Evolutionary conservation across 2,888 invertebrate genomes (phyloP).

Genomic region (Meganola albula): DNA sequence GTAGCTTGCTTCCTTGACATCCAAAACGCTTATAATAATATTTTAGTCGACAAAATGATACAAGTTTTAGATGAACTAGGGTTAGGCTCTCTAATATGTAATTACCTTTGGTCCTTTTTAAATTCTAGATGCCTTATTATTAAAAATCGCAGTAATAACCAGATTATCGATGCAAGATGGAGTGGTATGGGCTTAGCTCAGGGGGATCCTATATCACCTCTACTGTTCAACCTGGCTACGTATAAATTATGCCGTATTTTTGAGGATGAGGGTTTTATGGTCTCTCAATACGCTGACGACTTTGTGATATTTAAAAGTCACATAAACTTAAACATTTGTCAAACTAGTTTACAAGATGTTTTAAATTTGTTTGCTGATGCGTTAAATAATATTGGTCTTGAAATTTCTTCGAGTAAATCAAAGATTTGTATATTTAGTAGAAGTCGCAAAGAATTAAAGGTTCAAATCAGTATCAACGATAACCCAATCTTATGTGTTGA

Average conservation of each 20-base stretch:
- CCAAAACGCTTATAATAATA: not conserved
- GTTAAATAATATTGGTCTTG: not conserved
- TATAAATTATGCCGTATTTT: not conserved
- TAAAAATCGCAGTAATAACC: not conserved
- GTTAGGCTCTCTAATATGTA: not conserved
- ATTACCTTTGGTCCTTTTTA: not conserved
- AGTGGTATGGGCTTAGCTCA: not conserved
- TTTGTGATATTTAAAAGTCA: not conserved
- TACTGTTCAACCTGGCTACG: not conserved
- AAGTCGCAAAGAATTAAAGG: not conserved
- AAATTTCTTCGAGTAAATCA: not conserved
- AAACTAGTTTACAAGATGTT: not conserved
- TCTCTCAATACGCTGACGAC: slow-evolving; percentile 1
- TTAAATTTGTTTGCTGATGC: not conserved
- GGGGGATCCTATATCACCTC: not conserved
- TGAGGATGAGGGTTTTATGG: not conserved
- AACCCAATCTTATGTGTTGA: not conserved
- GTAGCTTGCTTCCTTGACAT: not conserved
- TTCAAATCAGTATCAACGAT: not conserved
- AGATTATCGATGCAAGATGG: not conserved
- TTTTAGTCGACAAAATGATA: not conserved
- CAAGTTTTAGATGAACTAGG: not conserved
- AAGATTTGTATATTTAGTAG: not conserved
- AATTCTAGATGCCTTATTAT: not conserved
- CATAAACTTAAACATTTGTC: not conserved